Evolutionary conservation across 2,113 vertebrate genomes (phyloP).

Genomic region (Hylia prasina): DNA sequence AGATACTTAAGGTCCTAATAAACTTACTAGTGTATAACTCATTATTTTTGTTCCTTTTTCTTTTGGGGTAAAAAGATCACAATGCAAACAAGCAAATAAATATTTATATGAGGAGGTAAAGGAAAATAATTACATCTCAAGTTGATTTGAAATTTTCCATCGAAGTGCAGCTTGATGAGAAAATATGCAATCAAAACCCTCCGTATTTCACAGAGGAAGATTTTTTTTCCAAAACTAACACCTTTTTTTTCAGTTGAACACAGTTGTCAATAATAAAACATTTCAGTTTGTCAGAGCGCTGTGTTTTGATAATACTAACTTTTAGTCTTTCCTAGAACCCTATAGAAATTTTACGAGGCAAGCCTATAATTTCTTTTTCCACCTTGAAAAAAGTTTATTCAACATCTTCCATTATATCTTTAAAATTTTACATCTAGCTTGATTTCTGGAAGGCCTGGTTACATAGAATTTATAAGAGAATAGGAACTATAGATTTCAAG

Average conservation of each 20-base stretch:
- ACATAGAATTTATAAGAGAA: neutral
- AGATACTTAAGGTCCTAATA: neutral
- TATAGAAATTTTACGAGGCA: neutral
- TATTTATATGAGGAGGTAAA: neutral
- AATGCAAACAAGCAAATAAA: neutral
- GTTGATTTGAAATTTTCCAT: neutral
- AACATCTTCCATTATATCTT: neutral
- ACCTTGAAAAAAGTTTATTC: neutral
- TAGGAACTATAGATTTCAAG: neutral
- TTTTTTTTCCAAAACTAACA: neutral
- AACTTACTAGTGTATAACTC: neutral
- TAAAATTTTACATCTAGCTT: neutral
- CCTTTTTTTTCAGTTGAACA: neutral
- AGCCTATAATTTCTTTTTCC: neutral
- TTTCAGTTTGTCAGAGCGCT: neutral
- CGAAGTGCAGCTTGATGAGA: neutral
- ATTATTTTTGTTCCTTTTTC: neutral
- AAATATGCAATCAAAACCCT: neutral
- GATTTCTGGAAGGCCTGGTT: neutral
- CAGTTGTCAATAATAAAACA: neutral
- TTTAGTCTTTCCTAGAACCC: neutral
- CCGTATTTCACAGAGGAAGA: neutral
- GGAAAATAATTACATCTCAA: neutral
- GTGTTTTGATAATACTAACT: neutral
- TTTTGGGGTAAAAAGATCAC: neutral